Evolutionary conservation across 2,888 invertebrate genomes (phyloP).

Genomic region (Adelphocoris suturalis): DNA sequence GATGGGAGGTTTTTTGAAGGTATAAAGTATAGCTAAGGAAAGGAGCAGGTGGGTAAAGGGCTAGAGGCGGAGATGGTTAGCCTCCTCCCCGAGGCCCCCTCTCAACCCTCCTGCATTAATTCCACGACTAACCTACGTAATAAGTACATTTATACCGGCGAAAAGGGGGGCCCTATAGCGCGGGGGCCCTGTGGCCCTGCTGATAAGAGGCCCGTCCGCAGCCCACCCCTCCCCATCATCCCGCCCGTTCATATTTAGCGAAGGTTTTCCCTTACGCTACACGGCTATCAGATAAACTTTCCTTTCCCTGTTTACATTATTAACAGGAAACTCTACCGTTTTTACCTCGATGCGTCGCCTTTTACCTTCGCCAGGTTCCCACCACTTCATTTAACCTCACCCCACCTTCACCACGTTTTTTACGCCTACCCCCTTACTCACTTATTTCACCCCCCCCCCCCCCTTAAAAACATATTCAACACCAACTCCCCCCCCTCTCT

Average conservation of each 20-base stretch:
- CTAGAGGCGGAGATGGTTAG: not conserved
- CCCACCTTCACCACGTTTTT: slow-evolving; percentile 18
- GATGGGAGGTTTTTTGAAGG: slow-evolving; percentile 38
- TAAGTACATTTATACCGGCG: slow-evolving; percentile 67
- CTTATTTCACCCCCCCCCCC: not conserved
- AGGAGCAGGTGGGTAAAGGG: slow-evolving; percentile 25
- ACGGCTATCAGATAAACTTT: slow-evolving; percentile 67
- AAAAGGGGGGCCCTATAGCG: not conserved
- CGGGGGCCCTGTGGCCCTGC: slow-evolving; percentile 52
- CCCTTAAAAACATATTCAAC: too few relatives aligned
- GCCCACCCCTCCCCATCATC: not conserved
- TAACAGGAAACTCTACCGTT: slow-evolving; percentile 66
- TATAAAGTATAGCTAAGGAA: slow-evolving; percentile 13
- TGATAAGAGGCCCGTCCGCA: slow-evolving; percentile 55
- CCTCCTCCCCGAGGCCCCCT: not conserved
- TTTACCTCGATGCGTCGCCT: slow-evolving; percentile 67
- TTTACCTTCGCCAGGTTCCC: slow-evolving; percentile 43
- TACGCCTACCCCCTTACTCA: not conserved
- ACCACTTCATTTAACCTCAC: slow-evolving; percentile 53
- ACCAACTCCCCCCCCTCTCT: too few relatives aligned
- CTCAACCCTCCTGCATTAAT: slow-evolving; percentile 66
- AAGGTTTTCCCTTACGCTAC: slow-evolving; percentile 31
- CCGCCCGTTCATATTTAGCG: slow-evolving; percentile 68
- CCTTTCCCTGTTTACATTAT: slow-evolving; percentile 65
- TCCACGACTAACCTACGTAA: slow-evolving; percentile 70